These are phyloP conservation scores for Sebastes cheni DNA, from an alignment of 2,797 vertebrate genomes.

Conservation along the genomic window DNA sequence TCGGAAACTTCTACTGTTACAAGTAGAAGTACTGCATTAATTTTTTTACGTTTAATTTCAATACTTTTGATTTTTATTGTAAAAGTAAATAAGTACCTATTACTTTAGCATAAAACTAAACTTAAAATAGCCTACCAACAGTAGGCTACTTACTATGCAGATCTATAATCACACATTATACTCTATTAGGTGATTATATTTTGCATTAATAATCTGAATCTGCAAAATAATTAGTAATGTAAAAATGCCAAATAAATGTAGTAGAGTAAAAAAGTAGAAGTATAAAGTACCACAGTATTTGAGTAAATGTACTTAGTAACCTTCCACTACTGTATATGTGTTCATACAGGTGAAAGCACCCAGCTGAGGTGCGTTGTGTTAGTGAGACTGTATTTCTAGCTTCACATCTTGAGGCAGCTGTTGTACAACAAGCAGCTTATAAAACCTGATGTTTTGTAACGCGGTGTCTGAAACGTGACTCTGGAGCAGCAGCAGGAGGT, in stretches of 20 bases:
- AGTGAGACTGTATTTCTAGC: neutral
- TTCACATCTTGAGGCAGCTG: neutral
- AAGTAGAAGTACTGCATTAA: too few relatives aligned
- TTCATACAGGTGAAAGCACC: too few relatives aligned
- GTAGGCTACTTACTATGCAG: too few relatives aligned
- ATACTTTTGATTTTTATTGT: too few relatives aligned
- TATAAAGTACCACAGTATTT: neutral
- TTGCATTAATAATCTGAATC: neutral
- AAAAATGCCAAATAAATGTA: neutral
- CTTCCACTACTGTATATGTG: too few relatives aligned
- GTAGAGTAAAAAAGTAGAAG: neutral
- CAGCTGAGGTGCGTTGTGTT: neutral
- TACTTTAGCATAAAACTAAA: too few relatives aligned
- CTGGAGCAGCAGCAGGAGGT: neutral
- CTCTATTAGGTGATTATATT: too few relatives aligned
- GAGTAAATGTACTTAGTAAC: too few relatives aligned
- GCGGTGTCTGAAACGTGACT: conserved; percentile 51
- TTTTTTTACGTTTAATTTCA: too few relatives aligned
- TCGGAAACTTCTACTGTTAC: fast-evolving
- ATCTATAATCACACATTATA: too few relatives aligned
- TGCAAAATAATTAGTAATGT: neutral
- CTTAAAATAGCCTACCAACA: too few relatives aligned
- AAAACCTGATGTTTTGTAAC: conserved; percentile 65
- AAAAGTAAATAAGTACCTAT: too few relatives aligned
- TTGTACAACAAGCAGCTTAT: conserved; percentile 34